phyloP scores from a whole-genome alignment of 2,797 vertebrate species.

The Brachyalestes nurse region DNA sequence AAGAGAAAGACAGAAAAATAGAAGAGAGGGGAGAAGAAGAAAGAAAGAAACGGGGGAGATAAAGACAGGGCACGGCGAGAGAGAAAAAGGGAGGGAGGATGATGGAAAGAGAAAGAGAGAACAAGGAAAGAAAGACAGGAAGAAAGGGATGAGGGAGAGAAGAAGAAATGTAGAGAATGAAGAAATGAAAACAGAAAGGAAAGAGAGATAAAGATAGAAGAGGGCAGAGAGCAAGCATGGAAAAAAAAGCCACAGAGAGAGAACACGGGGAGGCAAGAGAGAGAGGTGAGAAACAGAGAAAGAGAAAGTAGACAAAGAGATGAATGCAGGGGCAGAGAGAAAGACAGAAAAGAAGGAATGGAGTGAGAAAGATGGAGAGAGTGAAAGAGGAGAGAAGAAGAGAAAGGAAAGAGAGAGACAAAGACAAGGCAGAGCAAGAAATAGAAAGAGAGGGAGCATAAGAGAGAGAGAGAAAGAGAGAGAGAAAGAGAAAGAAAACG shows the following conservation, averaged over 20 bases:
- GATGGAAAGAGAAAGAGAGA: background rate
- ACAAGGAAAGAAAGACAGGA: background rate
- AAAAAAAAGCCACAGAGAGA: conserved; percentile 40
- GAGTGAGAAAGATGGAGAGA: no score
- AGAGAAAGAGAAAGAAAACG: background rate
- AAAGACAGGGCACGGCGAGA: background rate
- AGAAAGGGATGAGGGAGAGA: background rate
- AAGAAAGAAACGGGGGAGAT: background rate
- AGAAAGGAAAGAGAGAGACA: background rate
- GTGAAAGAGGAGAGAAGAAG: no score
- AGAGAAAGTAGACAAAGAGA: conserved; percentile 47
- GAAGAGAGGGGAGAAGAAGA: background rate
- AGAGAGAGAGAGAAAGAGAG: background rate
- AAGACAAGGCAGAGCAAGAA: background rate
- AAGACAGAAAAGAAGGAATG: background rate
- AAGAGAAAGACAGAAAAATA: background rate
- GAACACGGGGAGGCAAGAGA: conserved; percentile 36
- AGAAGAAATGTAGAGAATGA: background rate
- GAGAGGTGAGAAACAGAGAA: conserved; percentile 30
- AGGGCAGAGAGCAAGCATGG: background rate
- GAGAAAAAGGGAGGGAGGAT: background rate
- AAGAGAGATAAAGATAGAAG: background rate
- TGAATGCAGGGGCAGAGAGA: background rate
- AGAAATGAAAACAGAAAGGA: background rate
- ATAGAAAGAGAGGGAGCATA: background rate